phyloP scores from a whole-genome alignment of 2,888 invertebrate species.

The Acrobasis repandana region DNA sequence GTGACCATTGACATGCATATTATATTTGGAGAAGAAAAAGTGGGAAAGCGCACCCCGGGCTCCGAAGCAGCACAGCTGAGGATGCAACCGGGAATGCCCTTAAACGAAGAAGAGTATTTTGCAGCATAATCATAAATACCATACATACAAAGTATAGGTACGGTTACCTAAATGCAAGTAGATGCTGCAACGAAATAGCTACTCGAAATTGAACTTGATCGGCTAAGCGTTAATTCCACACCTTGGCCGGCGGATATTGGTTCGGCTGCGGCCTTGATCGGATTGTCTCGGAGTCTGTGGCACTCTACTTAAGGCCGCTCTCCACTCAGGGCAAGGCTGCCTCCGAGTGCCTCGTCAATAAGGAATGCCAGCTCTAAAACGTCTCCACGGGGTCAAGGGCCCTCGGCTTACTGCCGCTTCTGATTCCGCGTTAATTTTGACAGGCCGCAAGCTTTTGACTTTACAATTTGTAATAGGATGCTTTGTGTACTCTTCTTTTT shows the following conservation, averaged over 20 bases:
- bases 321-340: constrained; percentile 48
- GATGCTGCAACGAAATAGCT: not conserved
- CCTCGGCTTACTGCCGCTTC: constrained; percentile 31
- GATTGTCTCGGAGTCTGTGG: constrained; percentile 35
- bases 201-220: not conserved
- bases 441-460: not conserved
- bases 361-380: constrained; percentile 52
- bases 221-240: constrained; percentile 5
- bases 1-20: too few relatives aligned
- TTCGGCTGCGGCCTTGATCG: constrained; percentile 31
- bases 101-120: too few relatives aligned
- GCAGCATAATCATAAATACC: too few relatives aligned
- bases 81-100: too few relatives aligned
- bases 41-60: too few relatives aligned
- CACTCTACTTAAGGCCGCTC: constrained; percentile 58
- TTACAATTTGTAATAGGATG: constrained; percentile 1
- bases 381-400: constrained; percentile 50
- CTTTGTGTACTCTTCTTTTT: not conserved
- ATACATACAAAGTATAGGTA: too few relatives aligned
- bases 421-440: constrained; percentile 25
- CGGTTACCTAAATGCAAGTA: too few relatives aligned
- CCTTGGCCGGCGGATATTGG: constrained; percentile 54
- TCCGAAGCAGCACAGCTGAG: too few relatives aligned
- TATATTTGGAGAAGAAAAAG: too few relatives aligned
- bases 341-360: constrained; percentile 46